Percentiles rank a stretch among this genome's conserved stretches.
phyloP scores from a whole-genome alignment of 1,140 invertebrate genomes.

The Penaeus indicus region DNA sequence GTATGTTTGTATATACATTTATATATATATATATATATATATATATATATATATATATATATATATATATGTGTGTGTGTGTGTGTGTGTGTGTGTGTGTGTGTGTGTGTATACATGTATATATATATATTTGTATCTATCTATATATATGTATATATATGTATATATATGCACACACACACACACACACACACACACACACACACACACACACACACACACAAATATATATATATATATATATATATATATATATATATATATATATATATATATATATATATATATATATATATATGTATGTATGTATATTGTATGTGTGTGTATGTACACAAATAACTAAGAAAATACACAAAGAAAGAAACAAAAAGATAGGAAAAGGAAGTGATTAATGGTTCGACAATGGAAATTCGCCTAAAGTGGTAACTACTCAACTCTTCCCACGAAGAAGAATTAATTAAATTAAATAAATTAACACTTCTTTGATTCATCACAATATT shows the following conservation, averaged over 20 bases:
- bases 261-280: background rate
- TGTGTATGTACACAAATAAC: background rate
- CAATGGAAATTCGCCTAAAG: too few relatives aligned
- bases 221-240: slow-evolving; percentile 21
- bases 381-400: too few relatives aligned
- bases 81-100: background rate
- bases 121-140: slow-evolving; percentile 15
- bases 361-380: too few relatives aligned
- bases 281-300: background rate
- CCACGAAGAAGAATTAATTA: too few relatives aligned
- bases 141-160: slow-evolving; percentile 1
- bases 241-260: slow-evolving; percentile 3
- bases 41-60: background rate
- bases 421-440: too few relatives aligned
- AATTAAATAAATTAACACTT: too few relatives aligned
- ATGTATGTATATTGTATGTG: background rate
- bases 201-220: slow-evolving; percentile 7
- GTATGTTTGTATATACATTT: too few relatives aligned
- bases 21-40: too few relatives aligned
- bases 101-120: slow-evolving; percentile 26
- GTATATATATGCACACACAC: background rate
- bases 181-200: slow-evolving; percentile 1
- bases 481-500: too few relatives aligned
- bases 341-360: background rate
- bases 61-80: background rate